phyloP scores from a whole-genome alignment of 30 jellyfish, hydroid and myxozoan species.

The Phacellophora camtschatica region DNA sequence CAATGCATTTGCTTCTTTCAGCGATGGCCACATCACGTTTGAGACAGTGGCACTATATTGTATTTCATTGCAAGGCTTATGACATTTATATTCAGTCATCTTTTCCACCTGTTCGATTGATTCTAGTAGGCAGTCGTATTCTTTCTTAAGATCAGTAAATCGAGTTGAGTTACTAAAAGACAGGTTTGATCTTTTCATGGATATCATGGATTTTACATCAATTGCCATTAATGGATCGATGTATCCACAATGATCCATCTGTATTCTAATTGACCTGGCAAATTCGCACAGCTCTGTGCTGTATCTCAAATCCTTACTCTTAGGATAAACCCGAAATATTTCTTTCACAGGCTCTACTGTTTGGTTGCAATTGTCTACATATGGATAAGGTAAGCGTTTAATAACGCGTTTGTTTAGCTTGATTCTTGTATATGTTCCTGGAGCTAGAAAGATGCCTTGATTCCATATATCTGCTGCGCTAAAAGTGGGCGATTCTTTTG shows the following conservation, averaged over 20 bases:
- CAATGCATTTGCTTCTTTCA: not conserved
- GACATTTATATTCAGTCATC: not conserved
- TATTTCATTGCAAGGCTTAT: not conserved
- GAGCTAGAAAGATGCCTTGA: not conserved
- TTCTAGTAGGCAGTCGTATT: not conserved
- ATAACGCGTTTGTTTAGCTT: not conserved
- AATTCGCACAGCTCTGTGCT: not conserved
- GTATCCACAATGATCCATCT: not conserved
- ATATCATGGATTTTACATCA: not conserved
- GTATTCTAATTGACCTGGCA: not conserved
- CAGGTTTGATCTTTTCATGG: not conserved
- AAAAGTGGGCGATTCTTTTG: not conserved
- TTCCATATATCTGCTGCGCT: not conserved
- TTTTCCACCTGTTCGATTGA: not conserved
- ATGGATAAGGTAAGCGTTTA: conserved; percentile 28
- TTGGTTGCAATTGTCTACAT: conserved; percentile 33
- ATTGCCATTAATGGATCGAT: not conserved
- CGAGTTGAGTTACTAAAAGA: not conserved
- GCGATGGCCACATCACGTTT: conserved; percentile 14
- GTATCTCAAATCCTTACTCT: not conserved
- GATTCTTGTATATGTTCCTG: conserved; percentile 32
- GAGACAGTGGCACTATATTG: not conserved
- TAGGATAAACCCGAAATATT: not conserved
- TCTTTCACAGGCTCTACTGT: too few species aligned
- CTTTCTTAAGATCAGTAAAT: not conserved